Evolutionary conservation across 1,140 invertebrate species (phyloP), one percentile per base, ranked within the genome.

Genomic region (Meteorus sp.): DNA sequence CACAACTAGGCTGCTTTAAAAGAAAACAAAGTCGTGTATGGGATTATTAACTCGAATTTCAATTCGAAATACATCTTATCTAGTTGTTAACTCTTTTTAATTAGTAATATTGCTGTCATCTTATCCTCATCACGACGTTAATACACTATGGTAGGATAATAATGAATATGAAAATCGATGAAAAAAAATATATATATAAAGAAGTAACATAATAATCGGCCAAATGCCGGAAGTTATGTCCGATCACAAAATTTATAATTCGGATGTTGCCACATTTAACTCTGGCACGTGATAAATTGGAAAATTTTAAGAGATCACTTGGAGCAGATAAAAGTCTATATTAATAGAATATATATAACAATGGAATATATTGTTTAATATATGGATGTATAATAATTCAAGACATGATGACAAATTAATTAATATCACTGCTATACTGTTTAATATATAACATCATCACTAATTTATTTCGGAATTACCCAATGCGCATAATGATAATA

Each of bases 331-430:
- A 67, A 76, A 71, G 54, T 76, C 67, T 75, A 76, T 73, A 76
- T 74, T 73, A 75, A 71, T 74, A 77, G 74, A 78, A 74, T 74
- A 72, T 77, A 76, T 78, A 75, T 69, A 55, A 70, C n/a, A 75
- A 75, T 72, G 66, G 65, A 78, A 72, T 76, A 77, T 78, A 76
- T 75, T 77, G 71, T 72, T 75, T 79, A 76, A 77, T 77, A 77
- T 77, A 76, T 79, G 73, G 67, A 77, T 79, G 77, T 78, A 79
- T 71, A 74, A 76, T 77, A 77, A 77, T 78, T 75, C 67, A 72
- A 70, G 73, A 74, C 69, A 70, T n/a, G n/a, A 79, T 68, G 65
- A 71, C 76, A 74, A 69, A 75, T 76, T 75, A 74, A 74, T 75
- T 71, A 66, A 65, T 66, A 69, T 65, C 53, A 66, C 61, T 62